Conservation (phyloP, 2,888 invertebrate genomes). For the Drosophila neutralis region DNA sequence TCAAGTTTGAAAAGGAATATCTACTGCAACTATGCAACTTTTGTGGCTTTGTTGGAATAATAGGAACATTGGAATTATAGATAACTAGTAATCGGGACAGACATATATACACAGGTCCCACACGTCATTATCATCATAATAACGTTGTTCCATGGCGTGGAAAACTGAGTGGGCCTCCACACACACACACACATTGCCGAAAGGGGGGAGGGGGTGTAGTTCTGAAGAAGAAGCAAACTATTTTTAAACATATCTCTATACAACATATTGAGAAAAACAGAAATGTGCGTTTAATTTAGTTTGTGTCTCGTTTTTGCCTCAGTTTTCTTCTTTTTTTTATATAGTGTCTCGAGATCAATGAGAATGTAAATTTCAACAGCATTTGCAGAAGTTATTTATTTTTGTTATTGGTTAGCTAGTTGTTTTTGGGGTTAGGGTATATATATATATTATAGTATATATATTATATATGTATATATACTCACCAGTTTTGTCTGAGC, state of each 20-base stretch:
- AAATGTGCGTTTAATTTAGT: conserved; percentile 41
- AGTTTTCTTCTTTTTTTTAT: conserved; percentile 27
- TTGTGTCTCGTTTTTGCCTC: conserved; percentile 14
- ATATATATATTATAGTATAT: background rate
- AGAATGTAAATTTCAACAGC: background rate
- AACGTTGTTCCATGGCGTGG: conserved; percentile 48
- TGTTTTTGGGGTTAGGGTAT: conserved; percentile 26
- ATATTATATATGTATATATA: background rate
- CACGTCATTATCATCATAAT: conserved; percentile 18
- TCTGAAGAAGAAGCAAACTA: conserved; percentile 59
- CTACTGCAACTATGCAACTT: conserved; percentile 1
- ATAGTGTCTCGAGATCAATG: background rate
- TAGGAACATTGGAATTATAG: conserved; percentile 12
- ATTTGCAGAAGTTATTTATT: background rate
- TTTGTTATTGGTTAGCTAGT: background rate
- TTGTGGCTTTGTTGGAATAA: conserved; percentile 2
- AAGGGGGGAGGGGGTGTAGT: background rate
- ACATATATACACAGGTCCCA: background rate
- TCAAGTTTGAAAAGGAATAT: background rate
- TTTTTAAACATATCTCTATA: conserved; percentile 70
- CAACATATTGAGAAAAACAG: conserved; percentile 37
- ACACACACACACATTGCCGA: background rate
- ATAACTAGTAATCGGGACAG: conserved; percentile 34
- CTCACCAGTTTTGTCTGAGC: conserved; percentile 95
- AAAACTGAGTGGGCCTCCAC: conserved; percentile 49